Conservation (phyloP, 64 coral and sea anemone species). For the Anthopleura sola region DNA sequence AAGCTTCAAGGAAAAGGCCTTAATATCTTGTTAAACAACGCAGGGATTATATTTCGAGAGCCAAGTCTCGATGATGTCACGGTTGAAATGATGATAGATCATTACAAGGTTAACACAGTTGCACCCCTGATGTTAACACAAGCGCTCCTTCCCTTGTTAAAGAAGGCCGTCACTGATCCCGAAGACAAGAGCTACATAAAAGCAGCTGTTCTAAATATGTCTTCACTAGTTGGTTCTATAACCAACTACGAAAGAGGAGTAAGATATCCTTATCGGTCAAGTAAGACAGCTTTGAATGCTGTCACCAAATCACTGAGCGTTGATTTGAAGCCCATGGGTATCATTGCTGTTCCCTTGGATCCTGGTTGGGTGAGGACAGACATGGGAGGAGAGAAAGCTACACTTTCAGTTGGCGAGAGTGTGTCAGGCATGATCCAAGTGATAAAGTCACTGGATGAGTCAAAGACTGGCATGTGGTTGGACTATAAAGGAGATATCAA, state of each 20-base stretch:
- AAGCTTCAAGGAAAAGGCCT: constrained; percentile 38
- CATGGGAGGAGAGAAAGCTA: constrained; percentile 37
- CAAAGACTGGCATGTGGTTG: constrained; percentile 54
- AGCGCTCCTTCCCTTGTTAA: constrained; percentile 50
- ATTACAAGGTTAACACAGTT: constrained; percentile 51
- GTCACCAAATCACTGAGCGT: constrained; percentile 51
- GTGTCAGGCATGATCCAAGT: constrained; percentile 53
- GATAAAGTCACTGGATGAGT: constrained; percentile 38
- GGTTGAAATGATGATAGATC: constrained; percentile 35
- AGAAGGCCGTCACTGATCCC: constrained; percentile 12
- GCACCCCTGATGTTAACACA: constrained; percentile 50
- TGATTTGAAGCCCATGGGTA: constrained; percentile 45
- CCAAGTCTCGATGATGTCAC: constrained; percentile 32
- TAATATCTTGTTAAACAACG: constrained; percentile 61
- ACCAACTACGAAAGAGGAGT: constrained; percentile 1
- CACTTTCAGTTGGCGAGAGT: constrained; percentile 10
- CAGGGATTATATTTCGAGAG: constrained; percentile 25
- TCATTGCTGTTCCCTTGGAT: constrained; percentile 31
- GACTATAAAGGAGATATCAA: constrained; percentile 47
- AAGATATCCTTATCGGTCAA: constrained; percentile 39
- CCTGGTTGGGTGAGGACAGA: constrained; percentile 71
- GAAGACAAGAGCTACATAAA: not conserved
- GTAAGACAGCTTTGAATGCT: constrained; percentile 58
- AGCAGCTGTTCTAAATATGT: constrained; percentile 49
- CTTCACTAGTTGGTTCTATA: constrained; percentile 32